Conservation (phyloP, 2,888 invertebrate species). For the Mimumesa dahlbomi region DNA sequence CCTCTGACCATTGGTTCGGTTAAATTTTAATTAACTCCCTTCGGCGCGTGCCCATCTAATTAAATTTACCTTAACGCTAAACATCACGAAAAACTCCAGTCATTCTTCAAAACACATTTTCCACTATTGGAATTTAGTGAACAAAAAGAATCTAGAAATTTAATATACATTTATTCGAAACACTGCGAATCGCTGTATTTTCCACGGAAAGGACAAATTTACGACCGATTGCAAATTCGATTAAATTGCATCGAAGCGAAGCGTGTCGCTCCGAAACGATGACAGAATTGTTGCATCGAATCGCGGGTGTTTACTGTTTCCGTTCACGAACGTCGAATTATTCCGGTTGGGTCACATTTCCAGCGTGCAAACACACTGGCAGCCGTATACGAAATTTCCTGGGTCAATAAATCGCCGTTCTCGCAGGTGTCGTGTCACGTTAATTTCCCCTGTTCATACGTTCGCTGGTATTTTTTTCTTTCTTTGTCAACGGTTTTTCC, state of each 20-base stretch:
- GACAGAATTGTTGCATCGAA: not conserved
- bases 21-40: conserved; percentile 49
- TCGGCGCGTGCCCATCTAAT: conserved; percentile 13
- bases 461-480: not conserved
- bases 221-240: no score
- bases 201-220: no score
- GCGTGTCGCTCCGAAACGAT: no score
- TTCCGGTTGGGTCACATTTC: not conserved
- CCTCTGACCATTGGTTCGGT: conserved; percentile 23
- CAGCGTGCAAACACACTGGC: not conserved
- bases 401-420: conserved; percentile 7
- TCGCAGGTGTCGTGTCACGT: conserved; percentile 4
- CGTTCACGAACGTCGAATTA: not conserved
- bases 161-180: no score
- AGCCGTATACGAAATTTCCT: not conserved
- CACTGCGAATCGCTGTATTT: no score
- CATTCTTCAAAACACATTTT: no score
- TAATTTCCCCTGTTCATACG: not conserved
- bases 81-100: not conserved
- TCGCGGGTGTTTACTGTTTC: not conserved
- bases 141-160: no score
- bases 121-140: no score
- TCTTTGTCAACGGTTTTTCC: not conserved
- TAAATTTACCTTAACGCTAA: conserved; percentile 6
- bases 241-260: no score